These are phyloP conservation scores for Vanacampus margaritifer DNA, from an alignment of 2,113 vertebrate genomes.

Conservation along the genomic window DNA sequence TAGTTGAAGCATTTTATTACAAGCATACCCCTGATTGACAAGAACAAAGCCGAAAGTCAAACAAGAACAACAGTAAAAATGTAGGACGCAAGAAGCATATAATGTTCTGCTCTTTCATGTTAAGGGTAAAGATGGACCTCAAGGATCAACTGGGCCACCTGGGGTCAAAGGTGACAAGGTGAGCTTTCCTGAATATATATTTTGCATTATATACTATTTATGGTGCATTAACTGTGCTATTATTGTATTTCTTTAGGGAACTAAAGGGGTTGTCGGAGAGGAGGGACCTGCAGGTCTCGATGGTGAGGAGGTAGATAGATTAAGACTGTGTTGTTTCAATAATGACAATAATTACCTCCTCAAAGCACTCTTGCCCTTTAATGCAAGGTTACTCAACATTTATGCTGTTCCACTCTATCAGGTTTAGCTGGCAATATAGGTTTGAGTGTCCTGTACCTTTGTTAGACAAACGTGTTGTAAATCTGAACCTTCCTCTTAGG, in stretches of 20 bases:
- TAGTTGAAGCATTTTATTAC: not conserved
- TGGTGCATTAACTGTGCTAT: not conserved
- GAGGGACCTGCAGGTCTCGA: slow-evolving; percentile 70
- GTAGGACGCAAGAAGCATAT: not conserved
- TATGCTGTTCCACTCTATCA: not conserved
- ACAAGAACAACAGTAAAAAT: not conserved
- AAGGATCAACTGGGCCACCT: slow-evolving; percentile 51
- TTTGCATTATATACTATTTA: not conserved
- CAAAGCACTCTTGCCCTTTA: not conserved
- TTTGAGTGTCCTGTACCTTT: not conserved
- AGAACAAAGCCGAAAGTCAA: not conserved
- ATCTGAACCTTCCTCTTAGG: slow-evolving; percentile 50
- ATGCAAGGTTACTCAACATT: not conserved
- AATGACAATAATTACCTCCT: too few species aligned
- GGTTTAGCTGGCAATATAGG: not conserved
- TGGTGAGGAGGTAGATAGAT: slow-evolving; percentile 80
- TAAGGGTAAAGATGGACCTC: slow-evolving; percentile 71
- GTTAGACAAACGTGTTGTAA: not conserved
- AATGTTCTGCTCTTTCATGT: not conserved
- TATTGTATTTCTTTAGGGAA: slow-evolving; percentile 58
- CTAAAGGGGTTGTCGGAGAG: slow-evolving; percentile 54
- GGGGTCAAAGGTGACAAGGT: slow-evolving; percentile 69
- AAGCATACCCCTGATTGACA: not conserved
- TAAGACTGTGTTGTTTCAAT: slow-evolving; percentile 43
- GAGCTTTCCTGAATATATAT: not conserved